A percentile compares a stretch with the other conserved stretches of the same genome.
phyloP scores from a whole-genome alignment of 1,140 invertebrate genomes.

The Drepana arcuata region DNA sequence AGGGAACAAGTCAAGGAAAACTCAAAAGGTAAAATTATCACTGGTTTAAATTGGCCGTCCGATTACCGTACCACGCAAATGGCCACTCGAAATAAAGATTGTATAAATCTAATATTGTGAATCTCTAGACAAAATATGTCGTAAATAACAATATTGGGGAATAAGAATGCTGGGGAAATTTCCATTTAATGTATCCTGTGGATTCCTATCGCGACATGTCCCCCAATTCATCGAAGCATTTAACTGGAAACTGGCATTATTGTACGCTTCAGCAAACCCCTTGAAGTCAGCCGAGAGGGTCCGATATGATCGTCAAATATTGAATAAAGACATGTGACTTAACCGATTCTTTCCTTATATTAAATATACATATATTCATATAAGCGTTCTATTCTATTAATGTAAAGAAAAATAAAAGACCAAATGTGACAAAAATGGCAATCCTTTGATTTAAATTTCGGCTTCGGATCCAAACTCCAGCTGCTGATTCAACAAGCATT shows the following conservation, averaged over 20 bases:
- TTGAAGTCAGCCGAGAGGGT: slow-evolving; percentile 14
- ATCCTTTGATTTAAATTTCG: too few species aligned
- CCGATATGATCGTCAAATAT: slow-evolving; percentile 29
- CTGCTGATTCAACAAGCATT: too few species aligned
- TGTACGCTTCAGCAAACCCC: slow-evolving; percentile 27
- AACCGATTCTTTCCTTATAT: too few species aligned
- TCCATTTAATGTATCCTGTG: slow-evolving; percentile 25
- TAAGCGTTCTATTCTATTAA: too few species aligned
- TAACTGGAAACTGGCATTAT: slow-evolving; percentile 38
- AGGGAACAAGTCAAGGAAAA: slow-evolving; percentile 1
- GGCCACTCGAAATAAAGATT: slow-evolving; percentile 5
- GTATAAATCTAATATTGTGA: background rate
- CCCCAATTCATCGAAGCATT: slow-evolving; percentile 28
- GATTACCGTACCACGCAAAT: too few species aligned
- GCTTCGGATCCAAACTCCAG: too few species aligned
- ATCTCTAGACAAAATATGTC: background rate
- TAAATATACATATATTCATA: too few species aligned
- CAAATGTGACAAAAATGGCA: too few species aligned
- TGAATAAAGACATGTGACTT: slow-evolving; percentile 18
- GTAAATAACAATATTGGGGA: too few species aligned
- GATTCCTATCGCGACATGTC: slow-evolving; percentile 20
- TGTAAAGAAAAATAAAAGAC: too few species aligned
- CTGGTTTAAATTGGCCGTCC: too few species aligned
- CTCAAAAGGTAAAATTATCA: slow-evolving; percentile 3
- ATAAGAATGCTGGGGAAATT: slow-evolving; percentile 14